phyloP scores from a whole-genome alignment of 2,113 vertebrate species.

The Onychostoma macrolepis region DNA sequence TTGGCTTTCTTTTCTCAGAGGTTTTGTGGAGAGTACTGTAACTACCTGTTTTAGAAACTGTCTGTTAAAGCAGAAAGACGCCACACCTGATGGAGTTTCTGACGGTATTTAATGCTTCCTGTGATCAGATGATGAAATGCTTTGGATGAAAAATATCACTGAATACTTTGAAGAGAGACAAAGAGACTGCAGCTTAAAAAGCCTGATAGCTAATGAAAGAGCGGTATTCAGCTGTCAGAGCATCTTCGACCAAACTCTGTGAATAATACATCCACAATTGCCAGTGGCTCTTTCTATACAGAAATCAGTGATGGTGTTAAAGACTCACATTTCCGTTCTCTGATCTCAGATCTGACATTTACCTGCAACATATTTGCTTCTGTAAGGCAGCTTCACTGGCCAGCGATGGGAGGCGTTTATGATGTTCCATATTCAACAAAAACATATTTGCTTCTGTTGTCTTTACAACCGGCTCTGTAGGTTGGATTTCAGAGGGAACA shows the following conservation, averaged over 20 bases:
- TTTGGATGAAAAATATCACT: background rate
- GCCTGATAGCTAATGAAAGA: conserved; percentile 62
- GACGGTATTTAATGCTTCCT: background rate
- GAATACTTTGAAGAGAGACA: background rate
- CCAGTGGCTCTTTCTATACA: conserved; percentile 70
- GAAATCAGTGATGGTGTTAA: conserved; percentile 55
- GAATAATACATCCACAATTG: conserved; percentile 67
- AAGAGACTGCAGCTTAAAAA: background rate
- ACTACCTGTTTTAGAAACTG: background rate
- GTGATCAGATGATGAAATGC: conserved; percentile 10
- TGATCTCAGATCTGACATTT: conserved; percentile 48
- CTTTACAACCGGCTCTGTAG: conserved; percentile 37
- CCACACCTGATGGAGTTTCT: background rate
- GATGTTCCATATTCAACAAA: conserved; percentile 41
- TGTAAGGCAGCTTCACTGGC: background rate
- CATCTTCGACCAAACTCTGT: conserved; percentile 64
- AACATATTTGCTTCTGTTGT: conserved; percentile 38
- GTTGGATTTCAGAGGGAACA: conserved; percentile 46
- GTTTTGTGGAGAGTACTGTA: background rate
- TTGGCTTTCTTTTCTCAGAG: background rate
- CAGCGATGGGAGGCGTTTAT: conserved; percentile 30
- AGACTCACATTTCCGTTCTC: conserved; percentile 22
- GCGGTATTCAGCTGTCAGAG: conserved; percentile 71
- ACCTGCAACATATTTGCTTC: no score
- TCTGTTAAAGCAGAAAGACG: background rate